Conservation (phyloP, 2,113 vertebrate species). For the Scomber japonicus region DNA sequence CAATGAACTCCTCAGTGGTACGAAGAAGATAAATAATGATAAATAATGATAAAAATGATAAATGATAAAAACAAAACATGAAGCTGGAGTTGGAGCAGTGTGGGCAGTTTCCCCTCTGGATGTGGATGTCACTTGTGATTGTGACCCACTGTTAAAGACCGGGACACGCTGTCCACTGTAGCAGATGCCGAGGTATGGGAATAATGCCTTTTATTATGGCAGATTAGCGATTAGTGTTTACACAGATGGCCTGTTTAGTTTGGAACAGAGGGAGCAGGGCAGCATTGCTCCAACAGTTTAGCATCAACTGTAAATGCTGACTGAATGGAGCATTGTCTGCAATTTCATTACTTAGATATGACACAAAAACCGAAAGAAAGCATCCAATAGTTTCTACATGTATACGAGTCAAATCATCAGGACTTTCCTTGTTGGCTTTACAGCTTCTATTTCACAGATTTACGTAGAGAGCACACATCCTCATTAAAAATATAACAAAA, state of each 20-base stretch:
- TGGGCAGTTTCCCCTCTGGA: neutral
- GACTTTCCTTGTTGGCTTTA: too few relatives aligned
- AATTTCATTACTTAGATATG: neutral
- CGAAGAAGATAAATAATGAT: too few relatives aligned
- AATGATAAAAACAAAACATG: neutral
- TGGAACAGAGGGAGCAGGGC: neutral
- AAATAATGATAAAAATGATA: too few relatives aligned
- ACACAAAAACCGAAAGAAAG: neutral
- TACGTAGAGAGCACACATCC: too few relatives aligned
- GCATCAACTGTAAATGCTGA: conserved; percentile 2
- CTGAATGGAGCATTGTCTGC: neutral
- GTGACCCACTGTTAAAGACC: neutral
- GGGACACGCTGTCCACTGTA: neutral
- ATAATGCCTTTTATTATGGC: neutral
- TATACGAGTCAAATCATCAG: too few relatives aligned
- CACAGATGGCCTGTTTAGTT: conserved; percentile 34
- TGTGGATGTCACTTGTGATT: neutral
- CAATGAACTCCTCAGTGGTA: too few relatives aligned
- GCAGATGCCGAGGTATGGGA: conserved; percentile 27
- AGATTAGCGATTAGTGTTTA: conserved; percentile 32
- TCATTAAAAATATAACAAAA: too few relatives aligned
- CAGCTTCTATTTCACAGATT: too few relatives aligned
- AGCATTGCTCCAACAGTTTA: neutral
- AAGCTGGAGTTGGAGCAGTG: neutral
- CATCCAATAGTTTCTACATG: too few relatives aligned